These are phyloP conservation scores for Xestia c-nigrum DNA, from an alignment of 2,888 invertebrate genomes.

Conservation along the genomic window DNA sequence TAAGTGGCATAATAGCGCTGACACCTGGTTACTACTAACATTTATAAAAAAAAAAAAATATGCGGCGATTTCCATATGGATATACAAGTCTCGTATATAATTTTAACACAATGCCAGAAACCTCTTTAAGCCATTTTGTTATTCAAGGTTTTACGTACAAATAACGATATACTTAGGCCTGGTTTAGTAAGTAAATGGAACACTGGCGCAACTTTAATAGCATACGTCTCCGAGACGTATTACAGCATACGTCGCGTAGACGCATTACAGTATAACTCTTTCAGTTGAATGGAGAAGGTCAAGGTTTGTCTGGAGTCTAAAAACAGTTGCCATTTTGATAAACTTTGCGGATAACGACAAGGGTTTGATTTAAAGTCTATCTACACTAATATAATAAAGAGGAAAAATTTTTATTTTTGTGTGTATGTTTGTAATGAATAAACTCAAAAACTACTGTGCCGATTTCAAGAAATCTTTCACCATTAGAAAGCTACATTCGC, in stretches of 20 bases:
- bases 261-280: slow-evolving; percentile 2
- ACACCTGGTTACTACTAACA: too few relatives aligned
- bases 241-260: slow-evolving; percentile 8
- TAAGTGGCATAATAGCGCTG: too few relatives aligned
- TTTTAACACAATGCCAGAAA: not conserved
- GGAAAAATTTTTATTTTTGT: too few relatives aligned
- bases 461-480: too few relatives aligned
- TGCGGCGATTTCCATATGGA: not conserved
- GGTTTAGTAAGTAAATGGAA: slow-evolving; percentile 20
- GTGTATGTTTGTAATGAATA: too few relatives aligned
- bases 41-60: too few relatives aligned
- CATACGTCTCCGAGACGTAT: slow-evolving; percentile 17
- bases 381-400: too few relatives aligned
- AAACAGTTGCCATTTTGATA: not conserved
- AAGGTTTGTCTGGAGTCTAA: slow-evolving; percentile 11
- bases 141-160: slow-evolving; percentile 16
- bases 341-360: not conserved
- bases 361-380: not conserved
- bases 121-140: slow-evolving; percentile 15
- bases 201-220: slow-evolving; percentile 15
- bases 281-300: slow-evolving; percentile 9
- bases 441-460: too few relatives aligned
- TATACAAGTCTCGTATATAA: not conserved
- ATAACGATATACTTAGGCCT: slow-evolving; percentile 16
- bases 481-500: too few relatives aligned